Evolutionary conservation across 2,113 vertebrate genomes (phyloP), one percentile per base, ranked within the genome.

Genomic region (Cygnus atratus): DNA sequence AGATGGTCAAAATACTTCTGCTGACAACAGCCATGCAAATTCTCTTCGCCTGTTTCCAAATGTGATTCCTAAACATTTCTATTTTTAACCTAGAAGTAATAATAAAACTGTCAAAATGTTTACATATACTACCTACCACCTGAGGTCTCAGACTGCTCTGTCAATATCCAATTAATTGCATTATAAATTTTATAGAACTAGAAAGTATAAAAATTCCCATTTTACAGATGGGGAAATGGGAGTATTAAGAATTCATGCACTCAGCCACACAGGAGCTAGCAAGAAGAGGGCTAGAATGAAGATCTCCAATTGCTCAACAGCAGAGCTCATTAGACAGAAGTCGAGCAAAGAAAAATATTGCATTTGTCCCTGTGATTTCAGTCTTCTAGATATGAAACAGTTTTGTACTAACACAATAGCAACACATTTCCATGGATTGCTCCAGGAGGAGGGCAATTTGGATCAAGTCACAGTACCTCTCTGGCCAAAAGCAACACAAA

Each of bases 151-250:
- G 59, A 70, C 73, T 91, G 81, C 74, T 94, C 93, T 96, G 88
- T 92, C 95, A 97, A 96, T 97, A 96, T 72, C 73, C 84, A 90
- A 94, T 94, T 96, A 97, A 97, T 97, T 96, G 92, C 77, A 90
- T 96, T 96, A 96, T 94, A 95, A 96, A 96, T 96, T 96, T 93
- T 93, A 94, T 92, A 94, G 88, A 92, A 92, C 66, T 87, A 66
- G 62, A 92, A 96, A 96, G 88, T 95, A 94, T 83, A 96, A 96
- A 93, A 96, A 96, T 90, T 90, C 94, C 90, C 80, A 84, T 92
- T 95, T 93, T 96, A 95, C 62, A 95, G 88, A 94, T 95, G 80
- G 57, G 83, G 80, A 96, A 94, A 96, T 90, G 86, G 91, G 84
- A 95, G 81, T 91, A 96, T 95, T 96, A 96, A 96, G 93, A 97